Evolutionary conservation across 2,888 invertebrate species (phyloP), one percentile per base, ranked within the genome.

Genomic region (Chloroclysta siterata): DNA sequence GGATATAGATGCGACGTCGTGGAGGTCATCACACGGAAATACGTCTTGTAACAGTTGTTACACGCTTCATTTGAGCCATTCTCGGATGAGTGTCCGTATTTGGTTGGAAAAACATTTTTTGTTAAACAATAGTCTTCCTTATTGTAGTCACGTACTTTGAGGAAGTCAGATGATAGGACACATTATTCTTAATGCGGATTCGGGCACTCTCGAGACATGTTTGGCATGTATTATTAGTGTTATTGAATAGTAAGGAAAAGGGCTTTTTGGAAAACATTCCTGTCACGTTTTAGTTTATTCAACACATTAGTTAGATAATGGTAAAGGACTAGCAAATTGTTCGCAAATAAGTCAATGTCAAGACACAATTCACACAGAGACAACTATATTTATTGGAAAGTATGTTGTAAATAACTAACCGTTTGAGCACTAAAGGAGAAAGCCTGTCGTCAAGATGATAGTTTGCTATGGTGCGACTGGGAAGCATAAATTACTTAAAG

Each of bases 381-480:
- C 58, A 69, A 22, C 1, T 22, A 22, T 68, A 75, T 74, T 72
- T 74, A 71, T 79, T 79, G 73, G 80, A 81, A 82, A 82, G 81
- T 80, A 75, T 75, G 77, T 75, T 74, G 73, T 72, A 75, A 77
- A 75, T 79, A 78, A 84, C 78, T 69, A 74, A 71, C 72, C 69
- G 73, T 53, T 57, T 60, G 44, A 57, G 44, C 44, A 60, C 48
- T 65, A 53, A 57, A 60, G 10, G 47, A 60, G 64, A 64, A 64
- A 64, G 60, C 55, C 42, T 52, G 47, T 56, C 52, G 48, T 55
- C 28, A 55, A 63, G 60, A 60, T 56, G 60, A 64, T 60, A 56
- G 52, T 22, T 47, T 41, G 53, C 15, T 41, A 51, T 28, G 28
- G 41, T 29, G 14, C 22, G 33, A 41, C 22, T 55, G 44, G 15